These are phyloP conservation scores for Pipistrellus pipistrellus DNA, from an alignment of 2,797 vertebrate species.

Conservation along the genomic window DNA sequence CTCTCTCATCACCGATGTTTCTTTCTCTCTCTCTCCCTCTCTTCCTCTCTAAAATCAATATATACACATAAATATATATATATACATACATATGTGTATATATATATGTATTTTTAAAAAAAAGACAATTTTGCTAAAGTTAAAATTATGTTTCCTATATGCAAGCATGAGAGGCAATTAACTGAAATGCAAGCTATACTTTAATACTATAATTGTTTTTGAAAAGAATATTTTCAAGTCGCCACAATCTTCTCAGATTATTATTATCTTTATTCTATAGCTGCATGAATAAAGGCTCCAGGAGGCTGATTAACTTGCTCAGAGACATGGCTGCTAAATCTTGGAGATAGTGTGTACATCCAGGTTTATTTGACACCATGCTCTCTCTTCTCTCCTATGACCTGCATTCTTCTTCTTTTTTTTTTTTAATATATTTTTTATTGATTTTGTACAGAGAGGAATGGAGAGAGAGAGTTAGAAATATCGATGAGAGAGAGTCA, in stretches of 20 bases:
- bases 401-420: too few relatives aligned
- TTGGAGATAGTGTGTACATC: background rate
- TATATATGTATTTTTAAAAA: background rate
- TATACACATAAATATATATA: too few relatives aligned
- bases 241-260: background rate
- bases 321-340: background rate
- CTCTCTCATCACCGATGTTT: too few relatives aligned
- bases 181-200: background rate
- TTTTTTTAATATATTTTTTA: too few relatives aligned
- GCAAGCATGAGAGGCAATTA: background rate
- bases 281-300: background rate
- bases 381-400: background rate
- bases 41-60: too few relatives aligned
- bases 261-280: background rate
- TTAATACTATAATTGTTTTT: background rate
- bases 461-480: too few relatives aligned
- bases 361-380: background rate
- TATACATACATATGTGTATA: too few relatives aligned
- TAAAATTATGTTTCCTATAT: background rate
- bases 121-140: background rate
- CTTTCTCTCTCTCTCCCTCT: too few relatives aligned
- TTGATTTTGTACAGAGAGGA: too few relatives aligned
- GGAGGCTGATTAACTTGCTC: background rate
- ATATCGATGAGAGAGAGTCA: too few relatives aligned
- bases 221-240: background rate